phyloP scores from a whole-genome alignment of 53 echinoderm and acorn worm species.

The Crossaster papposus region DNA sequence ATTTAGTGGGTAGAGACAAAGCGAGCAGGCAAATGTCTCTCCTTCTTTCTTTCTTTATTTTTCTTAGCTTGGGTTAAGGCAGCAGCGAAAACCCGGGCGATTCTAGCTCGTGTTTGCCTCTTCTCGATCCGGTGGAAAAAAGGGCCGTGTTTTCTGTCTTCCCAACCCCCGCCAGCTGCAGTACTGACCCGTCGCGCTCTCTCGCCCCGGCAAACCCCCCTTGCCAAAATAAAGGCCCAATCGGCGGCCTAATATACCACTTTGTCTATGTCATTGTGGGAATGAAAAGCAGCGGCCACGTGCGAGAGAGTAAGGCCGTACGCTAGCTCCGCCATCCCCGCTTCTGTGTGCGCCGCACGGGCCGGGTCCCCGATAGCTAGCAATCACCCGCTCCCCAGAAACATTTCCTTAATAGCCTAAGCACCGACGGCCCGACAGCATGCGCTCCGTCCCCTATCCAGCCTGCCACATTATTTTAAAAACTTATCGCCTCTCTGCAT shows the following conservation, averaged over 20 bases:
- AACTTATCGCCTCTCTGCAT: conserved; percentile 46
- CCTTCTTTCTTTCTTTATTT: too few relatives aligned
- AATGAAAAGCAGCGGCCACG: conserved; percentile 62
- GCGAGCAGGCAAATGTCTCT: neutral
- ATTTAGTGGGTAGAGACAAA: conserved; percentile 70
- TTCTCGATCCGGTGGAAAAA: neutral
- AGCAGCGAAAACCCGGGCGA: conserved; percentile 17
- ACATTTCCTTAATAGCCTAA: conserved; percentile 33
- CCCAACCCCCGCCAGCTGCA: conserved; percentile 63
- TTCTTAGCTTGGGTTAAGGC: conserved; percentile 30
- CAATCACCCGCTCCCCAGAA: neutral
- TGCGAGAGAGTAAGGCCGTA: conserved; percentile 63
- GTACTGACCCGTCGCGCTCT: conserved; percentile 49
- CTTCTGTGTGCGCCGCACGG: conserved; percentile 41
- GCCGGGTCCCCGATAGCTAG: conserved; percentile 16
- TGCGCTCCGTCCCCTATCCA: conserved; percentile 10
- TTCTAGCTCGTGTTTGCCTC: conserved; percentile 28
- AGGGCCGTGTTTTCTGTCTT: conserved; percentile 45
- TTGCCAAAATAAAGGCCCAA: conserved; percentile 62
- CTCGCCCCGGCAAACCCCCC: conserved; percentile 41
- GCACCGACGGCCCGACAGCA: conserved; percentile 45
- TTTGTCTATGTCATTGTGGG: conserved; percentile 69
- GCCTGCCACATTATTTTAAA: conserved; percentile 50
- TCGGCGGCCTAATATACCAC: conserved; percentile 66
- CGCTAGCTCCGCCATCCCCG: conserved; percentile 28